Conservation (phyloP, 2,113 vertebrate genomes). For the Mystacornis crossleyi region DNA sequence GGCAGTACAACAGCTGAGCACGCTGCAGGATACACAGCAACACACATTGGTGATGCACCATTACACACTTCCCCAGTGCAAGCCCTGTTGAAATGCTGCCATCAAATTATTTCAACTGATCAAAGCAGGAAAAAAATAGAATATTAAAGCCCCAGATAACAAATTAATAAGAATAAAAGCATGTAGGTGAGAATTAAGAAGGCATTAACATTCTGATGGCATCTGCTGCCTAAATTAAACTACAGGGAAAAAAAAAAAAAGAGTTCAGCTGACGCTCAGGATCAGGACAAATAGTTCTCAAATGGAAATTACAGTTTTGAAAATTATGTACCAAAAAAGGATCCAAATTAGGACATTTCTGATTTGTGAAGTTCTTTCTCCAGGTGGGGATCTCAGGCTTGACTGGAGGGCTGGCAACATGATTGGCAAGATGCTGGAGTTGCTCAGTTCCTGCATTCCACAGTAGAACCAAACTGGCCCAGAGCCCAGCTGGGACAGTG, state of each 20-base stretch:
- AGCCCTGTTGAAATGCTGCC: conserved; percentile 46
- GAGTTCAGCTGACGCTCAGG: conserved; percentile 65
- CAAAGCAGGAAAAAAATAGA: conserved; percentile 54
- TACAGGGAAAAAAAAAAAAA: conserved; percentile 29
- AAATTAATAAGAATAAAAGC: conserved; percentile 75
- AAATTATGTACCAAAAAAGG: conserved; percentile 64
- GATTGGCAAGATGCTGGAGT: conserved; percentile 22
- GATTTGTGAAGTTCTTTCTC: conserved; percentile 60
- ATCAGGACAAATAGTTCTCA: conserved; percentile 70
- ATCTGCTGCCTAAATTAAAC: conserved; percentile 73
- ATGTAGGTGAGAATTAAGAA: conserved; percentile 74
- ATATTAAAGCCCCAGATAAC: conserved; percentile 67
- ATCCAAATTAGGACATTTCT: conserved; percentile 68
- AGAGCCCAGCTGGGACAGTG: not conserved
- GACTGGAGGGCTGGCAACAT: conserved; percentile 20
- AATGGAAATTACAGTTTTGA: conserved; percentile 69
- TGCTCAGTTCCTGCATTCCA: not conserved
- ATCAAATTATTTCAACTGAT: conserved; percentile 62
- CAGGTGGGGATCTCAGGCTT: conserved; percentile 61
- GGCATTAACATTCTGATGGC: conserved; percentile 70
- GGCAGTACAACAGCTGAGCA: conserved; percentile 55
- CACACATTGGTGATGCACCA: conserved; percentile 53
- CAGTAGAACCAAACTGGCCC: not conserved
- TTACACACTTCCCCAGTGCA: conserved; percentile 38
- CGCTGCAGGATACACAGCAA: conserved; percentile 62